Evolutionary conservation across 2,888 invertebrate species (phyloP), one percentile per base, ranked within the genome.

Genomic region (Philhelius pedissequus): DNA sequence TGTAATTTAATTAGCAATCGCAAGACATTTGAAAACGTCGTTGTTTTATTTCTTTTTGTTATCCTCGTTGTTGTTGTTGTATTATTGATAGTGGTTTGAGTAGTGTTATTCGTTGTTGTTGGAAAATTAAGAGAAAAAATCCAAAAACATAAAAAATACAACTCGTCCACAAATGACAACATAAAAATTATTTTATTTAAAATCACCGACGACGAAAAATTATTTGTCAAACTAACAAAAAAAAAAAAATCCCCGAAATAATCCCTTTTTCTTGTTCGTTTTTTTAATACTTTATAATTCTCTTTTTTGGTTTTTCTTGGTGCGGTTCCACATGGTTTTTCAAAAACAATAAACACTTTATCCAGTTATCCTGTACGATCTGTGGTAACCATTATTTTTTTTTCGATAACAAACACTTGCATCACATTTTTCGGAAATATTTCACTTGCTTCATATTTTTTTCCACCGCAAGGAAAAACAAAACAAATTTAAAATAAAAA

Each of bases 1-100:
- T 78, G 88, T 90, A 88, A 88, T 88, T 87, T 90, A 88, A 87
- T 90, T 90, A 89, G 89, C 88, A 77, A 52, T 56, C 48, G 81
- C 62, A 86, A 90, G 90, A 90, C 90, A 90, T 90, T 90, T 91
- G 90, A 90, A 89, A 89, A 90, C 89, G 90, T 90, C 54, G 80
- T 84, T n/a, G 18, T n/a, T n/a, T n/a, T 70, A 22, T 35, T 73
- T 20, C 30, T 76, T 27, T 62, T 52, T 32, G 58, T 48, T 25
- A 22, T 22, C 15, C 15, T 62, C 32, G n/a, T 48, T 45, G 45
- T 76, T 73, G n/a, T 48, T 45, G 45, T 76, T 73, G 60, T 43
- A 43, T 56, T 18, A 15, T 18, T 27, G 13, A 1, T 8, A 2
- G 13, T 25, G 9, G 11, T 40, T 8, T 40, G 38, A 40, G 15